A percentile compares a stretch with the other conserved stretches of the same genome.
Conservation (phyloP, 92 coral and sea anemone species). For the Pocillopora grandis region DNA sequence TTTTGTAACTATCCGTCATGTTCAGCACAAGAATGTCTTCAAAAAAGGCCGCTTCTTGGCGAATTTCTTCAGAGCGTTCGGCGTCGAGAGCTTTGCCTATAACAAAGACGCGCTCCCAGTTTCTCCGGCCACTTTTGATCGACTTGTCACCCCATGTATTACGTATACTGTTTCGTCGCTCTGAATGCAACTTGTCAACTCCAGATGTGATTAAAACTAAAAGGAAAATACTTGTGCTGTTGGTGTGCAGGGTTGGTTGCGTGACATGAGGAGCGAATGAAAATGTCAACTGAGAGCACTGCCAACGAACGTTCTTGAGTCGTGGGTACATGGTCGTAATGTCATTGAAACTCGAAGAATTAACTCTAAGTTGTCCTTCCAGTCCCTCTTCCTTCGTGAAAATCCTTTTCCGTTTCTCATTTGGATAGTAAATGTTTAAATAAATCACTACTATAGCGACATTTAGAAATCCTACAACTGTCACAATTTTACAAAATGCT, state of each 20-base stretch:
- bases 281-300: slow-evolving; percentile 20
- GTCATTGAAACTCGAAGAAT: neutral
- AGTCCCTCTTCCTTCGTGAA: too few species aligned
- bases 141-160: slow-evolving; percentile 8
- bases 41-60: neutral
- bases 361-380: too few species aligned
- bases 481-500: too few species aligned
- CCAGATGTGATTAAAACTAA: slow-evolving; percentile 13
- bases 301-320: slow-evolving; percentile 6
- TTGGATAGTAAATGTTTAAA: too few species aligned
- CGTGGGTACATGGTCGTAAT: neutral
- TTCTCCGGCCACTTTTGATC: neutral
- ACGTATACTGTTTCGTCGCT: slow-evolving; percentile 1
- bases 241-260: neutral
- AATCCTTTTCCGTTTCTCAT: too few species aligned
- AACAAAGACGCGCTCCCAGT: slow-evolving; percentile 21
- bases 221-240: neutral
- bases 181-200: neutral
- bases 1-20: slow-evolving; percentile 21
- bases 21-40: slow-evolving; percentile 16
- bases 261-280: slow-evolving; percentile 9
- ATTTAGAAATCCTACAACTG: too few species aligned
- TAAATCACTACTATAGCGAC: too few species aligned
- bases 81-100: slow-evolving; percentile 3
- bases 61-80: neutral